These are phyloP conservation scores for Odontothrips loti DNA, from an alignment of 2,888 invertebrate species.

Conservation along the genomic window DNA sequence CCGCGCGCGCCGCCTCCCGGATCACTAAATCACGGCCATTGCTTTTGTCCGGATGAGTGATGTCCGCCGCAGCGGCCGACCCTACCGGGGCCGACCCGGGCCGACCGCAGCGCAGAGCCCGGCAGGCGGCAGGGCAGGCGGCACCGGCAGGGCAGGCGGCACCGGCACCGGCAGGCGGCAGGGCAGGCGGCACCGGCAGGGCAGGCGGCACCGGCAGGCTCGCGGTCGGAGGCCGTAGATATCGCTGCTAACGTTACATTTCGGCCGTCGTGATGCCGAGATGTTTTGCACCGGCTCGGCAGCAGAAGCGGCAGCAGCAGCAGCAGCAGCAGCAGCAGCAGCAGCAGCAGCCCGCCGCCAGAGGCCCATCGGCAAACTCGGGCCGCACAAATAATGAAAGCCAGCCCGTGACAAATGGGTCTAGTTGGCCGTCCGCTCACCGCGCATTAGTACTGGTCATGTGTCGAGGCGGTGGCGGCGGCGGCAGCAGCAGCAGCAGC, in stretches of 20 bases:
- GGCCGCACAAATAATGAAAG: conserved; percentile 13
- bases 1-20: neutral
- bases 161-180: no score
- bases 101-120: neutral
- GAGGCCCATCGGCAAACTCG: neutral
- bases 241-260: no score
- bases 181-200: no score
- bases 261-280: neutral
- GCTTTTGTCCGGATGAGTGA: conserved; percentile 1
- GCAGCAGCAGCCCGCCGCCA: no score
- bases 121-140: no score
- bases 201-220: no score
- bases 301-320: no score
- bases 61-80: neutral
- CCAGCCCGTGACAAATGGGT: neutral
- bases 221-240: no score
- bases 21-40: neutral
- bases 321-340: no score
- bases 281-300: neutral
- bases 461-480: neutral
- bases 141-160: no score
- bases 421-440: conserved; percentile 8
- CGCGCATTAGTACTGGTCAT: conserved; percentile 8
- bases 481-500: no score
- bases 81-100: neutral